Base-by-base conservation (phyloP, 2,888 invertebrate species). In the Hemaris fuciformis region DNA sequence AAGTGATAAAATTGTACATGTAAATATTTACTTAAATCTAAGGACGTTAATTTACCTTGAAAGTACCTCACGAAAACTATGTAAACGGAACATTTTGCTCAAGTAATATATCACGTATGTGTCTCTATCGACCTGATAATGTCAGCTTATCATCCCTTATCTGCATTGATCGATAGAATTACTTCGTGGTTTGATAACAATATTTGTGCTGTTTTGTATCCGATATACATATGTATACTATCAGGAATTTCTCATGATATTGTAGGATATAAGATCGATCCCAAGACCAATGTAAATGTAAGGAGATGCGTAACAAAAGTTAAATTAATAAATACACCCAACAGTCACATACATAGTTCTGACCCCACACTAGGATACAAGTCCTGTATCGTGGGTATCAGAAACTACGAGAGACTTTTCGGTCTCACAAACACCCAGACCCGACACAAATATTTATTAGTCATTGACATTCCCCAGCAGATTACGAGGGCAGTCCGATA, bases 121-220 rank as follows among this genome's bases (percentile, higher is more conserved):
- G 27, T 38, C 20, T 61, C 38, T 46, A 58, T 38, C 45, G n/a
- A 23, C 45, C 45, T 63, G 77, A 74, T 73, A 78, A 68, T 64
- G 74, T 70, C 68, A 58, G 64, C 67, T 76, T 80, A 79, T 79
- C 79, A 61, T 62, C 62, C 61, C 63, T 74, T 83, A 81, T 83
- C 81, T 70, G 63, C 64, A 65, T 64, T 70, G 74, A 83, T 83
- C 79, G 80, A 83, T 83, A 70, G 66, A 67, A 66, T 65, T 66
- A 61, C 61, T 64, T 66, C 61, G 59, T 61, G 43, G 46, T 59
- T 41, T 38, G 38, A 38, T 57, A 41, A 23, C 23, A 34, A 13
- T 31, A 23, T 57, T 57, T 38, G 34, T 31, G 27, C 1, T 10
- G 18, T 53, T 27, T 31, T 31, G 27, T 53, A 31, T 31, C 7